Conservation (phyloP, 2,113 vertebrate genomes). For the Eudyptes chrysolophus region DNA sequence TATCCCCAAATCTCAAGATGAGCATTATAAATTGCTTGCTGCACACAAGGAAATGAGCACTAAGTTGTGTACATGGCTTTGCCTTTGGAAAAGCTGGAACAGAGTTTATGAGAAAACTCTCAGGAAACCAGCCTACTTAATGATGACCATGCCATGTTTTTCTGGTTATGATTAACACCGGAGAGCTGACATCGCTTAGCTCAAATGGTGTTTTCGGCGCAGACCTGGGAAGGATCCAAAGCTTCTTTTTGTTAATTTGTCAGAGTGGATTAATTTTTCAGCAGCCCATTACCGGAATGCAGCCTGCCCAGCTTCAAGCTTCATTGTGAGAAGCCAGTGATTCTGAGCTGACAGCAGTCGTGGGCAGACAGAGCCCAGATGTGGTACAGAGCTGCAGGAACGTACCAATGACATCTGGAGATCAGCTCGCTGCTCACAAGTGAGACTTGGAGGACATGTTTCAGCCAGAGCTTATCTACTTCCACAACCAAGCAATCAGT, state of each 20-base stretch:
- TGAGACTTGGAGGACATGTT: neutral
- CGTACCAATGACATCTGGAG: neutral
- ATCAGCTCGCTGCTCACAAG: constrained; percentile 13
- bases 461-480: neutral
- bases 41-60: neutral
- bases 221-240: constrained; percentile 31
- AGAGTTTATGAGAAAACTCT: neutral
- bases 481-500: neutral
- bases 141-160: neutral
- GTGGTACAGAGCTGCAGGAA: neutral
- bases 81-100: neutral
- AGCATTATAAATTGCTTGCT: neutral
- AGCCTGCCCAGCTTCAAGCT: constrained; percentile 3
- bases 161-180: neutral
- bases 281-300: constrained; percentile 4
- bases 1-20: neutral
- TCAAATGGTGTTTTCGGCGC: neutral
- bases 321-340: neutral
- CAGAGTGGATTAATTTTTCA: constrained; percentile 66
- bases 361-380: constrained; percentile 38
- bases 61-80: neutral
- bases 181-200: neutral
- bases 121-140: neutral
- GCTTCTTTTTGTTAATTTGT: constrained; percentile 55
- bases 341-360: neutral